Evolutionary conservation across 2,113 vertebrate genomes (phyloP), one percentile per base, ranked within the genome.

Genomic region (Puffinus mauretanicus): DNA sequence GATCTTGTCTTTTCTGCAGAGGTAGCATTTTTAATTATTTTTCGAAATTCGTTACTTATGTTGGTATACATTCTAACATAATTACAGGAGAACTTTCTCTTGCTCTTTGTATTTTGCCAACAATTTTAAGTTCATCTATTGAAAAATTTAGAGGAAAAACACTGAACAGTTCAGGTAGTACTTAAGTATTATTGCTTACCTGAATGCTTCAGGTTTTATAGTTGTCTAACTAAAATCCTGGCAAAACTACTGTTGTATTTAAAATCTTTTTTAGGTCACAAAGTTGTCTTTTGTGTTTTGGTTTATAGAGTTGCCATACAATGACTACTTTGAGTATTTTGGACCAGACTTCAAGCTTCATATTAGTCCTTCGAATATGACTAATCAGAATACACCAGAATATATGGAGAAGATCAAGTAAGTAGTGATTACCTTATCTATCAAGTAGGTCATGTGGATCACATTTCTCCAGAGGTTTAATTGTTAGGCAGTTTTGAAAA

Each of bases 401-500:
- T 98, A 99, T 69, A 98, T 99, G 98, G 98, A 99, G 93, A 99
- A 99, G 93, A 99, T 99, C 95, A 99, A 98, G 98, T 99, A 98
- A 98, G 98, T 96, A 88, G 36, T 69, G 16, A 36, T 86, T 84
- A 40, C 13, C 18, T 79, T 91, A 30, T 11, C 34, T 90, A 1
- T 71, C 51, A 76, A 47, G 54, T 67, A 34, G 22, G 40, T 76
- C 36, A 32, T 8, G 13, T 71, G 51, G 22, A 47, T 84, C 30
- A 21, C 32, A 7, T 78, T 89, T 89, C 26, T 90, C 26, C 34
- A 76, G 70, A 89, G 19, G 14, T 54, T 84, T 91, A 65, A 52
- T 72, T 75, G 25, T 78, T 69, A 61, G 61, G 52, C 27, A 73
- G 34, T 71, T 90, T 69, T 57, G 29, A 86, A 93, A 84, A 46